These are phyloP conservation scores for Streptopelia turtur DNA, from an alignment of 2,797 vertebrate species.

Conservation along the genomic window DNA sequence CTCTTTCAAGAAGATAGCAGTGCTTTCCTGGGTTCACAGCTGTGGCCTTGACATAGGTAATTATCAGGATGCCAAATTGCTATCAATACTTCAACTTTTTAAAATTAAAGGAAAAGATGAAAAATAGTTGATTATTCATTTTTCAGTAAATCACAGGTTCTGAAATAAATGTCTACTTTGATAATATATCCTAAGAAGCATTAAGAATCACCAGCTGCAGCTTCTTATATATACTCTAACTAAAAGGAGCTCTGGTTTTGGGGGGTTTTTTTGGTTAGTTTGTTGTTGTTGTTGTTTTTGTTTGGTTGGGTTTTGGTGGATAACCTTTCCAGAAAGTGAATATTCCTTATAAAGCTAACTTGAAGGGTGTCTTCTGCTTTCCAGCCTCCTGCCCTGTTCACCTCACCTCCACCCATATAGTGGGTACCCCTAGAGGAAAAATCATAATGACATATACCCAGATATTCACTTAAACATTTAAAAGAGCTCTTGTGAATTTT, in stretches of 20 bases:
- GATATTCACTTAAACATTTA: background rate
- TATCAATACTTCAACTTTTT: background rate
- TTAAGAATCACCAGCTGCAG: background rate
- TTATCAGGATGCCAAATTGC: background rate
- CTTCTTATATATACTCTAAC: background rate
- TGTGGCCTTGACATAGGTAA: background rate
- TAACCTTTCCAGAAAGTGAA: background rate
- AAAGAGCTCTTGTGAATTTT: background rate
- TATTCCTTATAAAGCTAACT: background rate
- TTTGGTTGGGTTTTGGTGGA: background rate
- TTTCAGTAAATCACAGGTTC: background rate
- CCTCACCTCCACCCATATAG: too few relatives aligned
- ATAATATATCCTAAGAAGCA: background rate
- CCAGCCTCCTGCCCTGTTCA: background rate
- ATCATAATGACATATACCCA: background rate
- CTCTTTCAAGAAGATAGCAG: background rate
- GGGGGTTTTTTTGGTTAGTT: too few relatives aligned
- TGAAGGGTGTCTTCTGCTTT: background rate
- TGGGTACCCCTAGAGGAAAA: background rate
- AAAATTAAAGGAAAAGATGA: background rate
- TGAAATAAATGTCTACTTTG: background rate
- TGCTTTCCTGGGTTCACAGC: background rate
- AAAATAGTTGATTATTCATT: background rate
- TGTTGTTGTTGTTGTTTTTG: too few relatives aligned
- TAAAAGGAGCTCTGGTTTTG: background rate